Conservation (phyloP, 2,113 vertebrate genomes). For the Grammomys dolichurus region DNA sequence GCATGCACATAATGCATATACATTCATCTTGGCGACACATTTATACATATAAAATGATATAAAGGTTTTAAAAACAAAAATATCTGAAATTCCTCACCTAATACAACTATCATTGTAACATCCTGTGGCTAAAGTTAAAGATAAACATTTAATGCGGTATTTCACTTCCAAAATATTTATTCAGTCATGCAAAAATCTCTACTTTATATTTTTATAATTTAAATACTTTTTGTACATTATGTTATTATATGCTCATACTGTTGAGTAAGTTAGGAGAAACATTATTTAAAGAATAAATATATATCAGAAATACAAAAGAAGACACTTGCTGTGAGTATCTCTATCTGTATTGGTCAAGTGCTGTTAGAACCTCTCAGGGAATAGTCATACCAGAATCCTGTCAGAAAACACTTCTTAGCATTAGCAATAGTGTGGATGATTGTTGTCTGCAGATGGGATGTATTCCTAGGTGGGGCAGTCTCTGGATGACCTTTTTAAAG, state of each 20-base stretch:
- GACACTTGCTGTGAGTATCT: background rate
- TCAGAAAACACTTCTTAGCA: too few species aligned
- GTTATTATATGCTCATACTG: background rate
- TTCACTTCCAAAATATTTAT: background rate
- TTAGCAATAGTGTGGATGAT: too few species aligned
- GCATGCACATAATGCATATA: background rate
- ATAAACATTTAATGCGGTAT: conserved; percentile 10
- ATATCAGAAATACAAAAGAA: conserved; percentile 42
- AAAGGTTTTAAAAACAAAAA: background rate
- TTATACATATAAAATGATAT: background rate
- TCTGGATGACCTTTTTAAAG: too few species aligned
- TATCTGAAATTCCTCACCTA: background rate
- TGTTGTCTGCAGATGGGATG: too few species aligned
- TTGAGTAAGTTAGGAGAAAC: background rate
- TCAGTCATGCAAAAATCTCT: conserved; percentile 29
- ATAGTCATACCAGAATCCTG: too few species aligned
- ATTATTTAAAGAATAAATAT: conserved; percentile 22
- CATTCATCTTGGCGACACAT: background rate
- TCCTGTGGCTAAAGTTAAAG: background rate
- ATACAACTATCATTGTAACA: background rate
- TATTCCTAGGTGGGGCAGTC: too few species aligned
- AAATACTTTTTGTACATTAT: background rate
- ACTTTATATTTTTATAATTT: background rate
- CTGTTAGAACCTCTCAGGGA: too few species aligned
- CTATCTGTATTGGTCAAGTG: too few species aligned